Conservation (phyloP, 2,797 vertebrate species). For the Tenualosa ilisha region DNA sequence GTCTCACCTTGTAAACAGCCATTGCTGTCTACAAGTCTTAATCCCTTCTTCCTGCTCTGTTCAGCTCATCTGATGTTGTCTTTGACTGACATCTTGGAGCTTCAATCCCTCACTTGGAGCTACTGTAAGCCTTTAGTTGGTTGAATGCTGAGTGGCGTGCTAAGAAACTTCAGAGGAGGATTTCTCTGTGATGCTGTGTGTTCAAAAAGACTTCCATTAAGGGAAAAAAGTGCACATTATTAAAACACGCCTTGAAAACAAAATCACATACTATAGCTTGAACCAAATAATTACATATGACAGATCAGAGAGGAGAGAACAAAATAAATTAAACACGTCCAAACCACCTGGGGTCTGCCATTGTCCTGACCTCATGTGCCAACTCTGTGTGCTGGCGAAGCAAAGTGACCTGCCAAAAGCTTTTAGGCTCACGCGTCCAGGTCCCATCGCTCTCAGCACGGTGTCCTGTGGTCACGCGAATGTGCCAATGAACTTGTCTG, state of each 20-base stretch:
- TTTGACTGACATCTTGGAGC: background rate
- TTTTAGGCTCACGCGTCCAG: background rate
- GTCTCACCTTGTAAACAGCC: no score
- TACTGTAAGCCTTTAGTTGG: background rate
- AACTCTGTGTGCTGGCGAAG: background rate
- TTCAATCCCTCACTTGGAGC: background rate
- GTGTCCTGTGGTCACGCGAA: background rate
- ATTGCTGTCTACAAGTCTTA: background rate
- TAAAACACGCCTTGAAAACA: background rate
- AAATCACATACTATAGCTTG: background rate
- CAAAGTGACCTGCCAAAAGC: conserved; percentile 19
- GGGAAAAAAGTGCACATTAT: background rate
- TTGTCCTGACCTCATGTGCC: background rate
- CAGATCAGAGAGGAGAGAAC: background rate
- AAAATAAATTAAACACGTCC: background rate
- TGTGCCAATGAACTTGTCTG: background rate
- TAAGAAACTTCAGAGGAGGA: conserved; percentile 23
- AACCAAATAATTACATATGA: background rate
- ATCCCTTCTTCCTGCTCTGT: background rate
- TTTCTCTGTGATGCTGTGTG: background rate
- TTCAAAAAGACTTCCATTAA: background rate
- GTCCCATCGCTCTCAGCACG: background rate
- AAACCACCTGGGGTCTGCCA: background rate
- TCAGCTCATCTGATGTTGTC: background rate
- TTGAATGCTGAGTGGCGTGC: conserved; percentile 1